Percentiles rank a stretch among this genome's conserved stretches.
phyloP scores from a whole-genome alignment of 2,888 invertebrate species.

The Leptinotarsa juncta region DNA sequence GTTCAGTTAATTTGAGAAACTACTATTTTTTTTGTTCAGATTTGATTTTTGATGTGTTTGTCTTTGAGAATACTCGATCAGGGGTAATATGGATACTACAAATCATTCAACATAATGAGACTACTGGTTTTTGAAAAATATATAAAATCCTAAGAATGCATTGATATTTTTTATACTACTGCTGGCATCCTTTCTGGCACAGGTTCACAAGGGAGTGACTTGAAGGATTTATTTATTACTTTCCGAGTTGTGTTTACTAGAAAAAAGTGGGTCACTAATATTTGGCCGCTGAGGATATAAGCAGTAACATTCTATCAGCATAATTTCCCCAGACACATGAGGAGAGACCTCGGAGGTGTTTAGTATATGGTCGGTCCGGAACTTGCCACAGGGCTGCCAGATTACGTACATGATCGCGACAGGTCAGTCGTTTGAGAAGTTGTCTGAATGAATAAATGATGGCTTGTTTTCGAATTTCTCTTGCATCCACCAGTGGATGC shows the following conservation, averaged over 20 bases:
- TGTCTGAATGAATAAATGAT: slow-evolving; percentile 4
- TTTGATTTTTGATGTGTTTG: too few relatives aligned
- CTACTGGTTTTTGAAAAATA: too few relatives aligned
- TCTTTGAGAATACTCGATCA: too few relatives aligned
- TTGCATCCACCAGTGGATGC: neutral
- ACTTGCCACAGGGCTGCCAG: slow-evolving; percentile 41
- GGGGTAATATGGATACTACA: too few relatives aligned
- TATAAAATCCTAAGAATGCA: neutral
- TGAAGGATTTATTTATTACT: slow-evolving; percentile 25
- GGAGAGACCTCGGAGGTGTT: slow-evolving; percentile 47
- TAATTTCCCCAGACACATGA: slow-evolving; percentile 54
- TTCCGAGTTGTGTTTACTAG: slow-evolving; percentile 33
- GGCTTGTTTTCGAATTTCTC: neutral
- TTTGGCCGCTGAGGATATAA: slow-evolving; percentile 45
- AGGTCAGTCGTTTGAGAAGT: neutral
- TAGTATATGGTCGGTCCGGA: slow-evolving; percentile 47
- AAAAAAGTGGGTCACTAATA: slow-evolving; percentile 46
- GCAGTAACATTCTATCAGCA: slow-evolving; percentile 50
- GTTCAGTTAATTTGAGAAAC: too few relatives aligned
- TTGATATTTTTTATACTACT: neutral
- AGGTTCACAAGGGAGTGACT: neutral
- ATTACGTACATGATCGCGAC: slow-evolving; percentile 40
- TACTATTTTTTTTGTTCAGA: too few relatives aligned
- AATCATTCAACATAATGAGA: too few relatives aligned
- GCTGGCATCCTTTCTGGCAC: neutral